A percentile compares a stretch with the other conserved stretches of the same genome.
Conservation (phyloP, 2,888 invertebrate species). For the Volucella bombylans region DNA sequence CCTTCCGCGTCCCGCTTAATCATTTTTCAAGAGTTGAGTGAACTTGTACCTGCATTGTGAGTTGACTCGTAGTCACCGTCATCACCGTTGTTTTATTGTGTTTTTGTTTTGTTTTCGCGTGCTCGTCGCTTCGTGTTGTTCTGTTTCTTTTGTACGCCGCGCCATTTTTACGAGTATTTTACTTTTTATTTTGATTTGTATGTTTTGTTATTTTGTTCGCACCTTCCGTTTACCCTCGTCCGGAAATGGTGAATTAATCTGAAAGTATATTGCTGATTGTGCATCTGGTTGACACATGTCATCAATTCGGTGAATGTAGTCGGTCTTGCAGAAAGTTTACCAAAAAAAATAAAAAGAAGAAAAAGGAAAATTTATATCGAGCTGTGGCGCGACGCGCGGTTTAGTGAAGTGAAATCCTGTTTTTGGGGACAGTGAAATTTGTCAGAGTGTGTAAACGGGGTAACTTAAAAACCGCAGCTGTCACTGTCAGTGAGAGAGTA, state of each 20-base stretch:
- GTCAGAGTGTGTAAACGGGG: constrained; percentile 17
- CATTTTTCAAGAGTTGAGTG: constrained; percentile 57
- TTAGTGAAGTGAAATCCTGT: constrained; percentile 69
- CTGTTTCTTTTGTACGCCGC: constrained; percentile 23
- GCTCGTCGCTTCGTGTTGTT: constrained; percentile 13
- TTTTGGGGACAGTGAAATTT: constrained; percentile 61
- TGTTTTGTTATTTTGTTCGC: constrained; percentile 45
- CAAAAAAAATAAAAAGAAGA: not conserved
- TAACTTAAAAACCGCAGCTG: constrained; percentile 36
- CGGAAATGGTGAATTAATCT: constrained; percentile 51
- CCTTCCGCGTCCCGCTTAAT: constrained; percentile 8
- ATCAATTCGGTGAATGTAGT: constrained; percentile 45
- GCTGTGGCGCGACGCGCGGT: not conserved
- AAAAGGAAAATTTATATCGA: not conserved
- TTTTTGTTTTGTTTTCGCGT: constrained; percentile 51
- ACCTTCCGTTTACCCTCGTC: constrained; percentile 19
- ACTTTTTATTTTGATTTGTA: constrained; percentile 29
- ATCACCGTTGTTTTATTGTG: too few relatives aligned
- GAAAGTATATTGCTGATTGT: constrained; percentile 19
- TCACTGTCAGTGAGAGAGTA: constrained; percentile 61
- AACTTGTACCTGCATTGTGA: constrained; percentile 57
- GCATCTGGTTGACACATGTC: constrained; percentile 57
- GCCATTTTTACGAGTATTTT: not conserved
- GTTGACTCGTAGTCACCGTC: constrained; percentile 25
- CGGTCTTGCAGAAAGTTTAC: constrained; percentile 43